Base-by-base conservation (phyloP, 2,113 vertebrate species). In the Halichoeres trimaculatus region DNA sequence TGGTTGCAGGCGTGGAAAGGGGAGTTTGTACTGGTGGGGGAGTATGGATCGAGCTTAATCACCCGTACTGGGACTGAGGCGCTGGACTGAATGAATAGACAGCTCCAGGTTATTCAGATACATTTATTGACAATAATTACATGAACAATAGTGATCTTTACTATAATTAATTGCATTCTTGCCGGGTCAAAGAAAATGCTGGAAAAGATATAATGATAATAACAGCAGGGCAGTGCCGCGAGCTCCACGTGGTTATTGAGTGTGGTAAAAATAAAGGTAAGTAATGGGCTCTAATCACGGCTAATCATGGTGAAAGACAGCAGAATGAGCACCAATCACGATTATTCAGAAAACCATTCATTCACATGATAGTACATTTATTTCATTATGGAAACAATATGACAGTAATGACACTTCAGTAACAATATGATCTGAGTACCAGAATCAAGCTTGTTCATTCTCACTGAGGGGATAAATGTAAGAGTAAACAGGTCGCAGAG, bases 31-130 rank as follows among this genome's bases (percentile, higher is more conserved):
- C 65, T 83, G 38, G 34, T 66, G 75, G 58, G 69, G 48, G 73
- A 59, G 68, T 34, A 73, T 63, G 63, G 52, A 68, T 85, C 4
- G 45, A 70, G 59, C 17, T 84, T 77, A 80, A 87, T 87, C 63
- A 85, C 53, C 70, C 26, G 26, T 74, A 48, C 59, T 62, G 58
- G 38, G 34, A 65, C 45, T 41, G 53, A 61, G 57, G 52, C 57
- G 2, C 23, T 41, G 45, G 59, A 57, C 62, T 81, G 59, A 74
- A 59, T 35, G 62, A 47, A 76, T 55, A 55, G 61, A 80, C 55
- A 60, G 61, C 62, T 69, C 38, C 0, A 1, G 64, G 64, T 78
- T 70, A 66, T 75, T 68, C 30, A 57, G 19, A 22, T 16, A 69
- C 58, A 72, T 65, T 80, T 61, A 65, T 66, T 74, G 70, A 75